Base-by-base conservation (phyloP, 2,113 vertebrate species). In the Nesogale talazaci region DNA sequence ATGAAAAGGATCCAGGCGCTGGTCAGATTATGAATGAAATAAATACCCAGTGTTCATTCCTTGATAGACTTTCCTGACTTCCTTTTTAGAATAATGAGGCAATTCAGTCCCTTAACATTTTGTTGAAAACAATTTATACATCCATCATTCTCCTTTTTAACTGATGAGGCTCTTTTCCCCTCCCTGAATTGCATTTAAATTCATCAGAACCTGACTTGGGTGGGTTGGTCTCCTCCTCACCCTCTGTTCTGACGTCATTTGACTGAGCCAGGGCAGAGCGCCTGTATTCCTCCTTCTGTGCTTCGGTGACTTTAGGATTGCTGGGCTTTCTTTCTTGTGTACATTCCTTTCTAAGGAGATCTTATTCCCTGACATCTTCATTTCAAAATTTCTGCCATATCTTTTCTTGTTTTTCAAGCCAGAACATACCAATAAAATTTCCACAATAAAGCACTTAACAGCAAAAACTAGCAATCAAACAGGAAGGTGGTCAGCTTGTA, bases 311-410 rank as follows among this genome's bases (percentile, higher is more conserved):
- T 89, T 84, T 1, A 36, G n/a, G 34, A 10, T 61, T 85, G 72
- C 19, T 83, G n/a, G 61, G 3, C 0, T 83, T 90, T 70, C 8
- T 90, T 70, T 61, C 59, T 80, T 56, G 31, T 79, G 91, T 65
- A 36, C 27, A 70, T 78, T 81, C 31, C 14, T 89, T 92, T 12
- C 25, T 52, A 59, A 70, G 40, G 46, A 75, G 40, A 79, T 85
- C 94, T 92, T 91, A 22, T 87, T 95, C 34, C 67, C 70, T 88
- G 15, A 75, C 63, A 63, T 69, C 9, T 57, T 91, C 34, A 84
- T 89, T 92, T 87, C 42, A 84, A 75, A 84, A 86, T 88, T 84
- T 83, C 19, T 57, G 6, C 92, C 87, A 23, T 52, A 20, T 65
- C 38, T 83, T 59, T 88, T 75, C 5, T n/a, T 92, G 46, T 14